These are phyloP conservation scores for Phoxinus dragarum DNA, from an alignment of 2,797 vertebrate genomes.

Conservation along the genomic window DNA sequence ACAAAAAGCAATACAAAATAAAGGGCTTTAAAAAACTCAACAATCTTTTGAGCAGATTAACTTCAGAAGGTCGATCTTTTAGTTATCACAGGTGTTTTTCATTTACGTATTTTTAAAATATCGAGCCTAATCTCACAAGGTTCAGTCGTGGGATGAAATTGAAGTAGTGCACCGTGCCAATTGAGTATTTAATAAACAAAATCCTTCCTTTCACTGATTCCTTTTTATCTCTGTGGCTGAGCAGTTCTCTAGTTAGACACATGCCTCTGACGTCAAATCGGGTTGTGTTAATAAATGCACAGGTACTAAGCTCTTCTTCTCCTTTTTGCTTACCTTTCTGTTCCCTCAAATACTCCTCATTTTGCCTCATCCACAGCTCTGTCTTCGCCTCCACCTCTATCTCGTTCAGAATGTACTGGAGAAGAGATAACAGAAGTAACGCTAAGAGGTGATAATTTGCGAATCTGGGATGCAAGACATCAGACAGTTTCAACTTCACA, in stretches of 20 bases:
- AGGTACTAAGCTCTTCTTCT: constrained; percentile 10
- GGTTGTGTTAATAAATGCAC: constrained; percentile 43
- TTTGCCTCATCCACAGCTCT: constrained; percentile 95
- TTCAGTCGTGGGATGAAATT: constrained; percentile 2
- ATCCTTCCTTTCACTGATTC: constrained; percentile 41
- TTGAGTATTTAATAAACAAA: constrained; percentile 37
- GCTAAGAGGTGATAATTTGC: constrained; percentile 30
- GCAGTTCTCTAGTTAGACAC: background rate
- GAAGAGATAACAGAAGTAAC: constrained; percentile 52
- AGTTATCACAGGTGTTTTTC: constrained; percentile 8
- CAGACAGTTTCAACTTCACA: constrained; percentile 28
- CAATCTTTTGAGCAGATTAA: constrained; percentile 15
- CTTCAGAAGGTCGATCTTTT: background rate
- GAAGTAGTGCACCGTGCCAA: constrained; percentile 3
- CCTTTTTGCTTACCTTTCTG: constrained; percentile 84
- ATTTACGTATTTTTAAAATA: background rate
- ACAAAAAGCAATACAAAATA: constrained; percentile 9
- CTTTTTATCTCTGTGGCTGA: constrained; percentile 31
- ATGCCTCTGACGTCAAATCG: background rate
- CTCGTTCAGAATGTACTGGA: constrained; percentile 94
- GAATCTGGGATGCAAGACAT: constrained; percentile 12
- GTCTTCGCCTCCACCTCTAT: constrained; percentile 91
- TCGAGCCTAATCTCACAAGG: background rate
- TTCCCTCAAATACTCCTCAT: constrained; percentile 92
- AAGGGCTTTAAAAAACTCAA: constrained; percentile 16